These are phyloP conservation scores for Hypsibius dujardini DNA, from an alignment of 1,140 invertebrate genomes.

Conservation along the genomic window DNA sequence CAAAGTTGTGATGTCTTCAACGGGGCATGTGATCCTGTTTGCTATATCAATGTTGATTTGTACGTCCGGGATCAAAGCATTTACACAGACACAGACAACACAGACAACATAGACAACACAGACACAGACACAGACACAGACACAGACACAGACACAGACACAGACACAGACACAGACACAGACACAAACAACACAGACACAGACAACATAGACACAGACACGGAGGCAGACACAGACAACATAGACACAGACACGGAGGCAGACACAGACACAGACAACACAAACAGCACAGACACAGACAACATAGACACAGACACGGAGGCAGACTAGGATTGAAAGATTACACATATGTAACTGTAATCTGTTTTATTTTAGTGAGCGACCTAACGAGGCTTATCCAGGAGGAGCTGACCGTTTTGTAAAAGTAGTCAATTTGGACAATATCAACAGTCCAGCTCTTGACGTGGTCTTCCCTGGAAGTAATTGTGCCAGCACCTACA, in stretches of 20 bases:
- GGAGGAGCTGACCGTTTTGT: neutral
- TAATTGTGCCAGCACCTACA: neutral
- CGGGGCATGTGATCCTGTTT: constrained; percentile 5
- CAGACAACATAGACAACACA: neutral
- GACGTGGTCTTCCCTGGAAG: neutral
- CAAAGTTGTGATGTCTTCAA: neutral
- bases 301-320: neutral
- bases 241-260: no score
- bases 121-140: no score
- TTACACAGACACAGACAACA: no score
- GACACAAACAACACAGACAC: no score
- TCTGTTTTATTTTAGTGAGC: neutral
- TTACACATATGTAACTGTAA: neutral
- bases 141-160: no score
- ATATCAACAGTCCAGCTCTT: neutral
- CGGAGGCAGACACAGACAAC: no score
- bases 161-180: no score
- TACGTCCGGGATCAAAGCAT: neutral
- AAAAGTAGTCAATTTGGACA: neutral
- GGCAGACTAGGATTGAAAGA: neutral
- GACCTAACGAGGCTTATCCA: neutral
- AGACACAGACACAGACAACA: no score
- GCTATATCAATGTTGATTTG: neutral
- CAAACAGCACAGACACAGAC: no score
- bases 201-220: no score